Conservation (phyloP, 2,797 vertebrate species). For the Characodon lateralis region DNA sequence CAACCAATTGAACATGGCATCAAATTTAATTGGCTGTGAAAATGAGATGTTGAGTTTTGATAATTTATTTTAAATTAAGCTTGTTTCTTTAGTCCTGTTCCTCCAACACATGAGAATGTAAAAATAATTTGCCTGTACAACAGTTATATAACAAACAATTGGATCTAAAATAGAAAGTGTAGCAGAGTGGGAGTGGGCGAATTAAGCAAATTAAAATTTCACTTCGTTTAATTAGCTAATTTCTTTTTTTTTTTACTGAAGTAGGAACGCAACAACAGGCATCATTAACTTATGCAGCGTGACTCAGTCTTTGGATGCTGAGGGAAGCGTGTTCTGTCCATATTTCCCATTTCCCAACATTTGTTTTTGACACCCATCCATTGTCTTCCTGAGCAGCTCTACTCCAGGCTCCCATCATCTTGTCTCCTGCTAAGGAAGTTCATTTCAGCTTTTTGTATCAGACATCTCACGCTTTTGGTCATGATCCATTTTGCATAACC, state of each 20-base stretch:
- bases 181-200: slow-evolving; percentile 35
- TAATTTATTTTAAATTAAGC: neutral
- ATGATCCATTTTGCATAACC: neutral
- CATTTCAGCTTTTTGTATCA: neutral
- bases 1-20: neutral
- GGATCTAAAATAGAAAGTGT: neutral
- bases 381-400: too few relatives aligned
- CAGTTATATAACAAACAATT: slow-evolving; percentile 31
- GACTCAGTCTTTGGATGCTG: neutral
- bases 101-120: neutral
- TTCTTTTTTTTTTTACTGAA: slow-evolving; percentile 12
- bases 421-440: neutral
- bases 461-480: neutral
- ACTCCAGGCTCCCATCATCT: too few relatives aligned
- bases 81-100: neutral
- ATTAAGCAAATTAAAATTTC: slow-evolving; percentile 26
- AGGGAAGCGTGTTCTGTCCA: neutral
- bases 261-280: neutral
- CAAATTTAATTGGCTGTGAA: neutral
- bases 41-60: neutral
- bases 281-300: neutral
- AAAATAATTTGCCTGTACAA: neutral
- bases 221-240: slow-evolving; percentile 21
- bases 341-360: neutral
- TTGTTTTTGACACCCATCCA: neutral